Evolutionary conservation across 2,888 invertebrate species (phyloP).

Genomic region (Minunthozetes semirufus): DNA sequence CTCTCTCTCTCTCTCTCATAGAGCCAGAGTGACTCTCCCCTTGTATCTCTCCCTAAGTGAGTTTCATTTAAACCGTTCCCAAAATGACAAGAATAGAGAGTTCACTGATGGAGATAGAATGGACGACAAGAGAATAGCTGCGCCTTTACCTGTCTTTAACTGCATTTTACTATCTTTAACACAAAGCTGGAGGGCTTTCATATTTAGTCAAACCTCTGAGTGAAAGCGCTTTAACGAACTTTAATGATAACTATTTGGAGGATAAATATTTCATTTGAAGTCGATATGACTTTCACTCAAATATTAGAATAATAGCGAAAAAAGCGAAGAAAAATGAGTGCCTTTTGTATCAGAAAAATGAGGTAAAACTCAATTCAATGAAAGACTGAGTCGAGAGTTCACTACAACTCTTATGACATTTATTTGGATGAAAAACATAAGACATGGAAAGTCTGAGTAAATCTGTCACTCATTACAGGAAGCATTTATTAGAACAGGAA

Average conservation of each 20-base stretch:
- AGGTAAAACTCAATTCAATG: background rate
- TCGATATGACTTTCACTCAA: background rate
- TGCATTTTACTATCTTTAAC: background rate
- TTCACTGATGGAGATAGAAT: conserved; percentile 27
- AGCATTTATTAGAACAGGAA: conserved; percentile 14
- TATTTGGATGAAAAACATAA: background rate
- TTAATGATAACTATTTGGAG: background rate
- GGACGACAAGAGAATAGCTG: conserved; percentile 9
- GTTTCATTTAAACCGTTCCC: background rate
- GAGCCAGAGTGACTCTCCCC: background rate
- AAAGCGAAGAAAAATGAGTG: background rate
- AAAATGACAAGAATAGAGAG: background rate
- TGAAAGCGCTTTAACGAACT: conserved; percentile 1
- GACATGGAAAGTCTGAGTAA: background rate
- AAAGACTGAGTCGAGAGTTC: background rate
- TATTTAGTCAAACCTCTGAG: background rate
- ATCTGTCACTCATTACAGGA: conserved; percentile 20
- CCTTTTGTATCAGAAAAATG: background rate
- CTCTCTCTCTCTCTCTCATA: background rate
- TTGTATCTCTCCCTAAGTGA: conserved; percentile 9
- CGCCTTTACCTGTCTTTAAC: conserved; percentile 16
- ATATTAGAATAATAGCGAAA: background rate
- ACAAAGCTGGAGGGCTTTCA: background rate
- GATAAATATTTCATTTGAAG: conserved; percentile 3
- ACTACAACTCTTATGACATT: conserved; percentile 2